phyloP scores from a whole-genome alignment of 2,797 vertebrate species.

The Karalla daura region DNA sequence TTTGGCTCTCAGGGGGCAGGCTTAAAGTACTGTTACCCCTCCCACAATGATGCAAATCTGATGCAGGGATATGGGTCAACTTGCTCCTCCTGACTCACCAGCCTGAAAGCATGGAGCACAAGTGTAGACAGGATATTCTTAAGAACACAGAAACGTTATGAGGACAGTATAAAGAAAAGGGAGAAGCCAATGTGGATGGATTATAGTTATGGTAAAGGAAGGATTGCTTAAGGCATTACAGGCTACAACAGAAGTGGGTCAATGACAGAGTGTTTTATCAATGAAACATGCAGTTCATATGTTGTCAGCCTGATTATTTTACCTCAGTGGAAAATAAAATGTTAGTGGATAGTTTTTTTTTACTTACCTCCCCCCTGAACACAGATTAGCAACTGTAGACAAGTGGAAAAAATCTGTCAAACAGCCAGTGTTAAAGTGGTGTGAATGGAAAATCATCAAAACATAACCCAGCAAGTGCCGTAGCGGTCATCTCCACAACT shows the following conservation, averaged over 20 bases:
- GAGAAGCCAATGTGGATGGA: slow-evolving; percentile 44
- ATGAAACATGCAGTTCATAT: slow-evolving; percentile 33
- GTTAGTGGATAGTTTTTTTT: slow-evolving; percentile 10
- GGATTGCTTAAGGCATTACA: slow-evolving; percentile 33
- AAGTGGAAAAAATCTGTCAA: too few relatives aligned
- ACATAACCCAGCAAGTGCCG: too few relatives aligned
- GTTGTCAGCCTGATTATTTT: slow-evolving; percentile 25
- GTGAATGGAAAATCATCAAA: too few relatives aligned
- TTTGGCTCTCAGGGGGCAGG: slow-evolving; percentile 36
- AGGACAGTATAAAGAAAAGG: slow-evolving; percentile 51
- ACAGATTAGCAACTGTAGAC: too few relatives aligned
- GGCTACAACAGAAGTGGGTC: slow-evolving; percentile 48
- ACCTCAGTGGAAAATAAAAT: background rate
- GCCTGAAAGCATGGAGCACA: slow-evolving; percentile 46
- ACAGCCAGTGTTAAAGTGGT: too few relatives aligned
- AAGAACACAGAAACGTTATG: slow-evolving; percentile 57
- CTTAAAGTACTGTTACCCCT: slow-evolving; percentile 41
- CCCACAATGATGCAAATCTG: slow-evolving; percentile 63
- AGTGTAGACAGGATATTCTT: slow-evolving; percentile 69
- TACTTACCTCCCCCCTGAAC: background rate
- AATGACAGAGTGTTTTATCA: slow-evolving; percentile 41
- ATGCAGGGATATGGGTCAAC: slow-evolving; percentile 67
- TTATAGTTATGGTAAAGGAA: slow-evolving; percentile 33
- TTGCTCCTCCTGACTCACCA: slow-evolving; percentile 53
- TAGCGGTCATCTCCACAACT: too few relatives aligned